Conservation (phyloP, 1,140 invertebrate species). For the Agrypnia vestita region DNA sequence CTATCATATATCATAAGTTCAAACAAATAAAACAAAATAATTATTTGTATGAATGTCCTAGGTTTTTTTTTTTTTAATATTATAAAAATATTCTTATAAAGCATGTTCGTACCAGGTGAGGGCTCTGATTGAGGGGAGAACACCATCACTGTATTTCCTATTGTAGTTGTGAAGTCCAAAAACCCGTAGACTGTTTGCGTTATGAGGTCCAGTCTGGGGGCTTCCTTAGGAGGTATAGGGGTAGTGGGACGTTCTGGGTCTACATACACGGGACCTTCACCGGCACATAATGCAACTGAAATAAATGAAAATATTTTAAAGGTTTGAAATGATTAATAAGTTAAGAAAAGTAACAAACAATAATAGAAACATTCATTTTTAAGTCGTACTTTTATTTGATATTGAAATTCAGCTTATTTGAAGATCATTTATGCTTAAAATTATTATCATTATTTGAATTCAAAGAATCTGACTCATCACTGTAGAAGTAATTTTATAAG, state of each 20-base stretch:
- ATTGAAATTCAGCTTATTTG: too few species aligned
- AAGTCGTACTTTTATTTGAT: too few species aligned
- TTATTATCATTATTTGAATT: too few species aligned
- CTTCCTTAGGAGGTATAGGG: slow-evolving; percentile 57
- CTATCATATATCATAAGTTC: too few species aligned
- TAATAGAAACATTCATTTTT: too few species aligned
- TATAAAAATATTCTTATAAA: background rate
- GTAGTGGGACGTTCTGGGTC: slow-evolving; percentile 43
- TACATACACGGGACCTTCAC: slow-evolving; percentile 56
- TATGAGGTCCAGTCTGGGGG: slow-evolving; percentile 66
- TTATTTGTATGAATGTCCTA: too few species aligned
- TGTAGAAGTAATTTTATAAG: too few species aligned
- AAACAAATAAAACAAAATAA: too few species aligned
- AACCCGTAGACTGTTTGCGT: slow-evolving; percentile 93
- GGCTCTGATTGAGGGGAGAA: slow-evolving; percentile 87
- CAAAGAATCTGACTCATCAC: too few species aligned
- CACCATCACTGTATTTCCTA: slow-evolving; percentile 91
- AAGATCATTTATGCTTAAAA: too few species aligned
- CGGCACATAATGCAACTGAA: slow-evolving; percentile 44
- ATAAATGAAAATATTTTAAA: slow-evolving; percentile 31
- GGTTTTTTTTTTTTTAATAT: background rate
- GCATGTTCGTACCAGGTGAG: slow-evolving; percentile 67
- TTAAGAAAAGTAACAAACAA: too few species aligned
- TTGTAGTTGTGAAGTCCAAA: slow-evolving; percentile 90
- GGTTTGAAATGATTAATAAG: background rate